A percentile compares a stretch with the other conserved stretches of the same genome.
These are phyloP conservation scores for Brachypteracias leptosomus DNA, from an alignment of 2,113 vertebrate species.

Conservation along the genomic window DNA sequence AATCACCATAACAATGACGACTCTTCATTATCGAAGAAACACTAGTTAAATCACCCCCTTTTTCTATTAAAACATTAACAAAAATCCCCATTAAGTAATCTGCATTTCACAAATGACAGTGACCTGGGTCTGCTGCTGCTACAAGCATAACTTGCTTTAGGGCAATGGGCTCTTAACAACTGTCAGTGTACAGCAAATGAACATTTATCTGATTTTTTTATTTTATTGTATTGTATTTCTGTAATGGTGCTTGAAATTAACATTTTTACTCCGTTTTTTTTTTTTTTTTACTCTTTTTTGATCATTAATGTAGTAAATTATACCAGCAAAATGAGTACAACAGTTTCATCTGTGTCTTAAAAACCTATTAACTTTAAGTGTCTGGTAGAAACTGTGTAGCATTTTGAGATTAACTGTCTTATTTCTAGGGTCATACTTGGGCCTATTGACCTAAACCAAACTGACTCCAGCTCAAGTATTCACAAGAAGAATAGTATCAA, in stretches of 20 bases:
- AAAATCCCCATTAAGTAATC: constrained; percentile 29
- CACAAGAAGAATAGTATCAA: neutral
- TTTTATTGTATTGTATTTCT: constrained; percentile 58
- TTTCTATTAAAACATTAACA: constrained; percentile 19
- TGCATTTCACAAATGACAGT: constrained; percentile 28
- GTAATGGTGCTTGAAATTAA: constrained; percentile 66
- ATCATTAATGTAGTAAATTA: constrained; percentile 51
- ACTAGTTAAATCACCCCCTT: neutral
- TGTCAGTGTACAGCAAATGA: constrained; percentile 28
- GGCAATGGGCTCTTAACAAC: constrained; percentile 47
- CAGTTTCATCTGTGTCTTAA: neutral
- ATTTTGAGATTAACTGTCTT: neutral
- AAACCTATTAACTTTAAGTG: constrained; percentile 14
- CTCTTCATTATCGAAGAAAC: neutral
- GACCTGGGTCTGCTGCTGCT: constrained; percentile 15
- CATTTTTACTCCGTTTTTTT: neutral
- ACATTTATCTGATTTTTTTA: constrained; percentile 33
- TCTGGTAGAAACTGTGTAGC: neutral
- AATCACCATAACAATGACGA: neutral
- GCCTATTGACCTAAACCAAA: neutral
- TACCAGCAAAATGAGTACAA: constrained; percentile 27
- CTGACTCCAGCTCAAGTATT: neutral
- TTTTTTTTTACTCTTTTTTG: neutral
- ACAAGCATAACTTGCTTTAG: constrained; percentile 22
- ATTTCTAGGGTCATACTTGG: constrained; percentile 13